Base-by-base conservation (phyloP, 2,888 invertebrate species). In the Drosophila niveifrons region DNA sequence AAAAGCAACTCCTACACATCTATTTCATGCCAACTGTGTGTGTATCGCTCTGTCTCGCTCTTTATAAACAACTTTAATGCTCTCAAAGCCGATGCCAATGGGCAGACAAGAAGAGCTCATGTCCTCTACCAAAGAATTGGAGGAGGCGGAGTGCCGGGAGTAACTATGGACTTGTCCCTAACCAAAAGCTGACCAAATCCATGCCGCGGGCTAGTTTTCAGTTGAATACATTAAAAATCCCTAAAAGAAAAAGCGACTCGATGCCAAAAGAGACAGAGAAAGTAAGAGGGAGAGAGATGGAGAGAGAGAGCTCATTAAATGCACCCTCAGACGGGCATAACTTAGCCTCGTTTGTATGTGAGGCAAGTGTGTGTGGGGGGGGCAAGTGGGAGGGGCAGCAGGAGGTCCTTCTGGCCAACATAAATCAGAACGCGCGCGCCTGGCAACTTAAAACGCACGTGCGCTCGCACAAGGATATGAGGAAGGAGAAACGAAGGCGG, bases 361-460 rank as follows among this genome's bases (percentile, higher is more conserved):
- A 41, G 17, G 39, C 11, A 15, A 9, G 13, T 2, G 18, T 36
- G 36, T 11, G 9, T n/a, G 3, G 41, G 10, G 2, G 0, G 15
- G 8, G 3, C 23, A 6, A 23, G 34, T 7, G 9, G 51, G 28
- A 10, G 44, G 7, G 4, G 11, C 23, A 17, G 39, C n/a, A 7
- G 23, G 48, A 41, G 50, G 36, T 51, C 10, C 65, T 51, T 8
- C 65, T 66, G 57, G 59, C 56, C 10, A 80, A 78, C 80, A 79
- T 80, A 80, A 80, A 80, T 80, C 73, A 83, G 66, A 61, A 63
- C 68, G 55, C 59, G 50, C 57, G 76, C 77, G 70, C 66, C 67
- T 72, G 70, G 63, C 67, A 80, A 80, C 80, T 80, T 81, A 80
- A 80, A 80, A 80, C 81, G 80, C 80, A 80, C 80, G 80, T 80